Evolutionary conservation across 1,140 invertebrate species (phyloP).

Genomic region (Drosophila subpulchrella): DNA sequence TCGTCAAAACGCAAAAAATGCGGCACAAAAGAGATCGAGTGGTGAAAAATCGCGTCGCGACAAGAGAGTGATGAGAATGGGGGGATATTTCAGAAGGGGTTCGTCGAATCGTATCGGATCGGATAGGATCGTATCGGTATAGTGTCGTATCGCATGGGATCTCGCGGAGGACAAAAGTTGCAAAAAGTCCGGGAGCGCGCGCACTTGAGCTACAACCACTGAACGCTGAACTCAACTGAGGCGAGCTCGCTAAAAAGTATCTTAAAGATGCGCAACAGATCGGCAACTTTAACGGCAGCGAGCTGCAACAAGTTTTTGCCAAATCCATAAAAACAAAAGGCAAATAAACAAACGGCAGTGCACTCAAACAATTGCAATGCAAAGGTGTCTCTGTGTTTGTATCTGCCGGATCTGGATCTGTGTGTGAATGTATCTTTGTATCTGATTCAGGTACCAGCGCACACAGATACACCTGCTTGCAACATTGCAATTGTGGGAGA

Average conservation of each 20-base stretch:
- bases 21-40: constrained; percentile 19
- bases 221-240: constrained; percentile 73
- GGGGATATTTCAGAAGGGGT: not conserved
- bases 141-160: constrained; percentile 20
- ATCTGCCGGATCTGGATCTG: constrained; percentile 25
- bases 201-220: constrained; percentile 81
- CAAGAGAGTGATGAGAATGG: constrained; percentile 3
- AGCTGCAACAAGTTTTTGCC: constrained; percentile 65
- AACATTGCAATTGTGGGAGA: constrained; percentile 50
- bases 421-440: constrained; percentile 26
- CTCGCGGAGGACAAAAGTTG: constrained; percentile 28
- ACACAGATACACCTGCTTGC: constrained; percentile 45
- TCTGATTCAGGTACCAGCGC: constrained; percentile 17
- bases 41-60: constrained; percentile 30
- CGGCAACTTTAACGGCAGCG: constrained; percentile 27
- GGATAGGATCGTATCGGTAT: not conserved
- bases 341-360: constrained; percentile 80
- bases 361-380: constrained; percentile 53
- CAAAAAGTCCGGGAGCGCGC: constrained; percentile 62
- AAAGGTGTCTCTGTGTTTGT: constrained; percentile 8
- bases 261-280: constrained; percentile 78
- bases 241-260: constrained; percentile 63
- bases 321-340: constrained; percentile 57
- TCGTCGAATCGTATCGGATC: constrained; percentile 5
- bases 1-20: constrained; percentile 49